Base-by-base conservation (phyloP, 2,797 vertebrate species). In the Fringilla coelebs region DNA sequence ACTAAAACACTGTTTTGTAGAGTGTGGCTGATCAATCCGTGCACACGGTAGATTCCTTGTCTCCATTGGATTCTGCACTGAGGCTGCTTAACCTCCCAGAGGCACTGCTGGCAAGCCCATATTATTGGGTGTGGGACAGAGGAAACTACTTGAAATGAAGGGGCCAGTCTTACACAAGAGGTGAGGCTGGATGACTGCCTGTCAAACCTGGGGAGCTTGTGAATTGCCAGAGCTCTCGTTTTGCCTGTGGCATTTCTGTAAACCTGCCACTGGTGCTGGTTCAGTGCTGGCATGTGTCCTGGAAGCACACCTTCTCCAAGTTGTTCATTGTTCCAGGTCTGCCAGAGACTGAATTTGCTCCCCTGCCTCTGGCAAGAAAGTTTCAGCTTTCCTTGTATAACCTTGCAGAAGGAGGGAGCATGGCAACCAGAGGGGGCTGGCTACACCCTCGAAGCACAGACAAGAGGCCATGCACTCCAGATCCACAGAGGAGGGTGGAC, bases 161-260 rank as follows among this genome's bases (percentile, higher is more conserved):
- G 76, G 74, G 83, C 95, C 85, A 91, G 88, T 91, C 90, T 91
- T 96, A 94, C 71, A 90, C 73, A 95, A 90, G 89, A 95, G 76
- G 94, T 86, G 91, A 95, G 80, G 83, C 80, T 95, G 85, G 93
- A 96, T 86, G 91, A 60, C 86, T 96, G 93, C 95, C 90, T 94
- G 94, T 81, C 79, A 95, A 88, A 78, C 85, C 51, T 12, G 34
- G 72, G 93, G 85, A 96, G 85, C 31, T 90, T 91, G 87, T 70
- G 94, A 92, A 88, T 76, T 96, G 88, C 89, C 94, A 92, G 82
- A 91, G 83, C 70, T 96, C 87, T 94, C 22, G 29, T 95, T 97
- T 94, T 81, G 94, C 94, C 85, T 46, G 79, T 94, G 95, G 95
- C 94, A 88, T 81, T 96, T 91, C 94, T 96, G 95, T 94, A 95